Evolutionary conservation across 2,888 invertebrate genomes (phyloP).

Genomic region (Pandemis corylana): DNA sequence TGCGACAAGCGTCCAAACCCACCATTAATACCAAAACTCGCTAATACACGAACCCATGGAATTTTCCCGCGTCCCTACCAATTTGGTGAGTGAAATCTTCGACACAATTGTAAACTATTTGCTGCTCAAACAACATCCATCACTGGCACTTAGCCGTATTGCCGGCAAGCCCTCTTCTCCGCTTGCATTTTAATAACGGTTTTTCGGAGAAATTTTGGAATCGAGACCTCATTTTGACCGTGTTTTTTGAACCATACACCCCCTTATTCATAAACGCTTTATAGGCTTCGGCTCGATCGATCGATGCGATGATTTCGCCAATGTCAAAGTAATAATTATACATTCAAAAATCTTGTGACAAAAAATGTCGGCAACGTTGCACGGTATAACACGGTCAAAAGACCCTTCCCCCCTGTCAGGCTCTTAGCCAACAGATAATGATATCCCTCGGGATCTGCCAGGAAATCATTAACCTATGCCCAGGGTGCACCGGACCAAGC

Average conservation of each 20-base stretch:
- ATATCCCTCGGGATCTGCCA: too few species aligned
- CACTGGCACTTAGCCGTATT: conserved; percentile 77
- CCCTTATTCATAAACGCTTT: too few species aligned
- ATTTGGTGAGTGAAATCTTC: conserved; percentile 53
- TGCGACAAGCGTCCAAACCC: neutral
- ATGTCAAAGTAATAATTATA: too few species aligned
- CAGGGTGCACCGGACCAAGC: too few species aligned
- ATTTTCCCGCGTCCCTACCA: conserved; percentile 46
- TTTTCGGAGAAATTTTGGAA: conserved; percentile 24
- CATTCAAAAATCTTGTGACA: too few species aligned
- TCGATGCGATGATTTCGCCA: too few species aligned
- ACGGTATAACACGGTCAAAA: too few species aligned
- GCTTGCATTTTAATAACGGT: conserved; percentile 33
- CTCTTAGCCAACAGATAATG: too few species aligned
- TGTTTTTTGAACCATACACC: neutral
- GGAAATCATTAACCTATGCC: too few species aligned
- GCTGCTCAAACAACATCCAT: conserved; percentile 79
- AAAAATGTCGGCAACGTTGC: too few species aligned
- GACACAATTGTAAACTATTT: conserved; percentile 82
- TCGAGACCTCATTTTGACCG: neutral
- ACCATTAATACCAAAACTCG: neutral
- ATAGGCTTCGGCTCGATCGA: too few species aligned
- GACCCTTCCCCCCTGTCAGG: too few species aligned
- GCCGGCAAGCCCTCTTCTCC: conserved; percentile 54
- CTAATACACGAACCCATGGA: conserved; percentile 20